phyloP scores from a whole-genome alignment of 2,888 invertebrate species.

The Drosophila cognata region DNA sequence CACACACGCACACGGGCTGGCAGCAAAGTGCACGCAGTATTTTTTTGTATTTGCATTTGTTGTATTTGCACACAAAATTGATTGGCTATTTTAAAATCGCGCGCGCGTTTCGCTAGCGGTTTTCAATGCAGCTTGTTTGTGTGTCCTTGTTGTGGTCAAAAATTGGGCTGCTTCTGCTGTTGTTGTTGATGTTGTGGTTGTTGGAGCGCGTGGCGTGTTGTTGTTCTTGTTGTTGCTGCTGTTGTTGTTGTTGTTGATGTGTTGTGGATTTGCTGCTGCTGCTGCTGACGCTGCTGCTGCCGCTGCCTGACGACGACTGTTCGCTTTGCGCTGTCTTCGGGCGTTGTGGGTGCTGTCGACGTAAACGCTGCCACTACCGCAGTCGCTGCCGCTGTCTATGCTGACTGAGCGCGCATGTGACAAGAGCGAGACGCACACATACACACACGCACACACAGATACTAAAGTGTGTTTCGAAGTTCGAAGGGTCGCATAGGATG shows the following conservation, averaged over 20 bases:
- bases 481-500: conserved; percentile 59
- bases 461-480: conserved; percentile 59
- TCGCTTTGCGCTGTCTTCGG: conserved; percentile 58
- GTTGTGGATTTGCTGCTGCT: conserved; percentile 53
- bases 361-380: conserved; percentile 41
- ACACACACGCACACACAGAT: conserved; percentile 16
- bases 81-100: conserved; percentile 25
- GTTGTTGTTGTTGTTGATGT: conserved; percentile 18
- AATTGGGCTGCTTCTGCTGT: conserved; percentile 15
- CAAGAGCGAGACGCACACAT: conserved; percentile 50
- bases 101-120: conserved; percentile 47
- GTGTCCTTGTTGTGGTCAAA: conserved; percentile 41
- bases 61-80: conserved; percentile 22
- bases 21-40: conserved; percentile 31
- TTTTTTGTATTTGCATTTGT: conserved; percentile 20
- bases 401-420: conserved; percentile 67
- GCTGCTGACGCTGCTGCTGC: conserved; percentile 73
- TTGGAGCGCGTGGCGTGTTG: conserved; percentile 44
- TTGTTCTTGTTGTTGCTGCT: conserved; percentile 19
- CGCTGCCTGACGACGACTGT: conserved; percentile 77
- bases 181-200: conserved; percentile 19
- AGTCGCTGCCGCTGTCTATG: conserved; percentile 43
- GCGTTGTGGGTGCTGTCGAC: conserved; percentile 64
- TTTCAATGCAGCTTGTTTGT: conserved; percentile 6
- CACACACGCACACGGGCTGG: conserved; percentile 24